These are phyloP conservation scores for Tromatobia lineatoria DNA, from an alignment of 2,888 invertebrate species.

Conservation along the genomic window DNA sequence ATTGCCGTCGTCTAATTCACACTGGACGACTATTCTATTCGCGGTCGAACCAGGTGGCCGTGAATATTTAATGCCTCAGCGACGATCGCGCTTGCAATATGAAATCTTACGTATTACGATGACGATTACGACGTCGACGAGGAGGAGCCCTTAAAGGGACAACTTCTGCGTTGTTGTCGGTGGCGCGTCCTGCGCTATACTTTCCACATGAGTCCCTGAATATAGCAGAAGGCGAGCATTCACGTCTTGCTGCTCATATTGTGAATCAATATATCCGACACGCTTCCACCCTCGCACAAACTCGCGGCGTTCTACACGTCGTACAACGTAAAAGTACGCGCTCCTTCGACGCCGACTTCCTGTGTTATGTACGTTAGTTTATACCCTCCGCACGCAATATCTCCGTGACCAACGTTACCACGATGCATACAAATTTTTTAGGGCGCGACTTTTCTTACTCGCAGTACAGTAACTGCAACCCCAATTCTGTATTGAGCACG, in stretches of 20 bases:
- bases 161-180: constrained; percentile 14
- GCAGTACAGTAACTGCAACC: not conserved
- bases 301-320: not conserved
- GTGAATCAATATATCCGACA: constrained; percentile 70
- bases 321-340: not conserved
- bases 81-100: constrained; percentile 33
- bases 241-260: constrained; percentile 63
- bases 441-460: constrained; percentile 23
- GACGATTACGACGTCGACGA: constrained; percentile 15
- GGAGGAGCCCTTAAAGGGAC: constrained; percentile 60
- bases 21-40: constrained; percentile 10
- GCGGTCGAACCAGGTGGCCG: constrained; percentile 50
- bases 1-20: not conserved
- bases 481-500: not conserved
- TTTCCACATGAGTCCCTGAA: not conserved
- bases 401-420: constrained; percentile 2
- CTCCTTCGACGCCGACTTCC: constrained; percentile 53
- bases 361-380: constrained; percentile 24
- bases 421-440: constrained; percentile 40
- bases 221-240: not conserved
- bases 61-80: constrained; percentile 54
- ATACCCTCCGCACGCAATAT: constrained; percentile 47
- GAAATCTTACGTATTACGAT: constrained; percentile 23
- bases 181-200: not conserved
- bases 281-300: not conserved